A percentile compares a stretch with the other conserved stretches of the same genome.
Evolutionary conservation across 2,113 vertebrate species (phyloP).

Genomic region (Leptocoma aspasia): DNA sequence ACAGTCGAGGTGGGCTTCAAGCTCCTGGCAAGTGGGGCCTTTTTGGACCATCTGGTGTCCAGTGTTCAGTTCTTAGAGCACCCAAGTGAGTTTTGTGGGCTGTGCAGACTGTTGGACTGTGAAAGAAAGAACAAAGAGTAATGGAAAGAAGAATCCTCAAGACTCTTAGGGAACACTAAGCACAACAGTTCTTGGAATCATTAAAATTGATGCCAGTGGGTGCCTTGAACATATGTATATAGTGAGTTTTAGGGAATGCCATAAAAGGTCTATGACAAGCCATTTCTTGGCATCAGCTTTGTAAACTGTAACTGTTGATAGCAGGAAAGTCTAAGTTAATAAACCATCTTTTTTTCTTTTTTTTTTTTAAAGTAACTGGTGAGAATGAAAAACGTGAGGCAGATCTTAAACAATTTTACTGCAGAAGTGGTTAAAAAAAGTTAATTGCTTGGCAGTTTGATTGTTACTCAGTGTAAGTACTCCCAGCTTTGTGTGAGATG

Average conservation of each 20-base stretch:
- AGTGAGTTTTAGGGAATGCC: neutral
- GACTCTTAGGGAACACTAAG: neutral
- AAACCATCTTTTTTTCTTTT: neutral
- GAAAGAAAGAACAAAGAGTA: neutral
- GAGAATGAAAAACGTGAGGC: neutral
- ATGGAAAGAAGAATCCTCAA: neutral
- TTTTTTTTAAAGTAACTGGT: neutral
- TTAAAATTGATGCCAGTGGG: neutral
- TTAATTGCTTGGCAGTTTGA: neutral
- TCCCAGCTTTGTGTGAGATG: neutral
- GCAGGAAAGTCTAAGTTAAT: neutral
- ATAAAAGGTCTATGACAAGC: neutral
- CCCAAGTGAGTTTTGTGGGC: neutral
- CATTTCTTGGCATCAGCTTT: slow-evolving; percentile 11
- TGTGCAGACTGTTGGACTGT: neutral
- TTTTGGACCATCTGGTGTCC: neutral
- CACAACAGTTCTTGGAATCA: neutral
- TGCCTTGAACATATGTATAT: neutral
- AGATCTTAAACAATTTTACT: neutral
- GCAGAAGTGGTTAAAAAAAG: neutral
- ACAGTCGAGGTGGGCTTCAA: neutral
- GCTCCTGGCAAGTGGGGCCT: neutral
- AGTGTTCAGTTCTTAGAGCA: neutral
- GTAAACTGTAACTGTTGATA: neutral
- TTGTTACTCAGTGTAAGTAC: neutral